These are phyloP conservation scores for Drosophila testacea DNA, from an alignment of 2,888 invertebrate genomes.

Conservation along the genomic window DNA sequence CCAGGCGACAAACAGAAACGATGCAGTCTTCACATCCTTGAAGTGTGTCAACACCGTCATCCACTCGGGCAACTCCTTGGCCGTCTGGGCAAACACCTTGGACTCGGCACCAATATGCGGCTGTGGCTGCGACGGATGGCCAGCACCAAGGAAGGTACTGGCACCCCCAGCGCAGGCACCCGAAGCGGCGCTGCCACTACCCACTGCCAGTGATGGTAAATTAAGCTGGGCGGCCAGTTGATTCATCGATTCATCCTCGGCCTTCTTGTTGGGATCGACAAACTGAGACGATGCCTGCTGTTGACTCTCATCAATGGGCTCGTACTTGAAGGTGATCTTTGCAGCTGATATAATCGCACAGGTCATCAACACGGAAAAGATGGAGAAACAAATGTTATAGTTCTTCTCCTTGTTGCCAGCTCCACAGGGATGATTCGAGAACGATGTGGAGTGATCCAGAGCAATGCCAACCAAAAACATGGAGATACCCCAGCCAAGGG, in stretches of 20 bases:
- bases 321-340: conserved; percentile 90
- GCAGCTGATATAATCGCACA: conserved; percentile 96
- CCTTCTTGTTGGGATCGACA: conserved; percentile 85
- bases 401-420: conserved; percentile 97
- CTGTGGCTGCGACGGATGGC: conserved; percentile 83
- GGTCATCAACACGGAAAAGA: conserved; percentile 98
- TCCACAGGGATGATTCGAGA: conserved; percentile 96
- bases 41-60: conserved; percentile 95
- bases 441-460: conserved; percentile 97
- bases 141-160: conserved; percentile 50
- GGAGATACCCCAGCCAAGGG: conserved; percentile 98
- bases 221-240: conserved; percentile 93
- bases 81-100: conserved; percentile 96
- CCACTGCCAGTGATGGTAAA: conserved; percentile 90
- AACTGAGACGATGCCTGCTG: conserved; percentile 79
- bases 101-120: conserved; percentile 87
- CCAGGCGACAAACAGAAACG: conserved; percentile 98
- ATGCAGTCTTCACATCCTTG: conserved; percentile 94
- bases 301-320: conserved; percentile 85
- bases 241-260: conserved; percentile 93
- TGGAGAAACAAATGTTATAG: conserved; percentile 99
- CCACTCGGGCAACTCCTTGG: conserved; percentile 96
- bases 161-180: conserved; percentile 73
- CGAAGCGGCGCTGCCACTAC: conserved; percentile 81
- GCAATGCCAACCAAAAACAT: conserved; percentile 98